Base-by-base conservation (phyloP, 2,113 vertebrate species). In the Melanocharis versteri region DNA sequence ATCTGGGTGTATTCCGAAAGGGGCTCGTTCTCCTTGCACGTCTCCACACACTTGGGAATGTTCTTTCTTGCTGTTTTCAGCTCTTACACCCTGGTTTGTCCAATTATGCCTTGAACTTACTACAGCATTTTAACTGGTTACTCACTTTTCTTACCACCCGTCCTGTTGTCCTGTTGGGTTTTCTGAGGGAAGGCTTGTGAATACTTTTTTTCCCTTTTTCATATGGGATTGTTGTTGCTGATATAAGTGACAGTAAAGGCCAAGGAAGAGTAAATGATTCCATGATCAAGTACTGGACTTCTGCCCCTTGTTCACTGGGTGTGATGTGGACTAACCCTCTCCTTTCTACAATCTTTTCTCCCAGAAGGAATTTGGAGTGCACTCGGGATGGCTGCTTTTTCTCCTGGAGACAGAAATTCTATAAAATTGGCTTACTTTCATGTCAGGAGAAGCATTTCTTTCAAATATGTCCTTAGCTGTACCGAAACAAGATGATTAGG, bases 11-110 rank as follows among this genome's bases (percentile, higher is more conserved):
- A 6, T 62, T 83, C 19, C 72, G 21, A 14, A 48, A 37, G 19
- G 5, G 22, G 4, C 4, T n/a, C 37, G 3, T 15, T 54, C 23
- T 42, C 4, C 20, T 54, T 54, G 11, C 0, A 3, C 0, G 2
- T 20, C 21, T 31, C 9, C 45, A 16, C 24, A 33, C 4, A 1
- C 10, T 28, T 9, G 13, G 31, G 17, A 28, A 6, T 3, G 10
- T 18, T 23, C 17, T 42, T 42, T 37, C 17, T 9, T 44, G 21
- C 7, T 22, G 3, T 16, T 72, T 64, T 15, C 24, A 37, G 6
- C 6, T 22, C 6, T 45, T 35, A 9, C 1, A 0, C 23, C 21
- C 18, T 40, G 10, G 1, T 14, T 53, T 70, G 19, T 51, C 18
- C 53, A 31, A 0, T 53, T n/a, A 50, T 2, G 4, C 13, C 48